A percentile compares a stretch with the other conserved stretches of the same genome.
Evolutionary conservation across 2,797 vertebrate genomes (phyloP).

Genomic region (Neostethus bicornis): DNA sequence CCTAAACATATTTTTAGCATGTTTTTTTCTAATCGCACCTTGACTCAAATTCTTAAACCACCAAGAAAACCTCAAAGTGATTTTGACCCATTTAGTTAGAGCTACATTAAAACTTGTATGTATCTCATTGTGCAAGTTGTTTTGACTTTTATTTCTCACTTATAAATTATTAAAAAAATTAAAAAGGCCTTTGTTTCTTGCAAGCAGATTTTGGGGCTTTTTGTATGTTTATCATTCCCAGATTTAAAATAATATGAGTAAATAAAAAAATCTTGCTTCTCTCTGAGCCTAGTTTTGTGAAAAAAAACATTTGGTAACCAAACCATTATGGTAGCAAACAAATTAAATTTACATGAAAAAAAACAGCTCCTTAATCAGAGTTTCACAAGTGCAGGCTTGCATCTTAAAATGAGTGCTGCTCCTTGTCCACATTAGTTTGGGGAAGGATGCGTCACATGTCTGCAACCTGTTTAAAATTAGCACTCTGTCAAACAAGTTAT

Average conservation of each 20-base stretch:
- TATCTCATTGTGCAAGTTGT: too few relatives aligned
- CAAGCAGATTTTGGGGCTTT: conserved; percentile 1
- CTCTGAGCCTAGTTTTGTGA: background rate
- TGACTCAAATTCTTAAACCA: too few relatives aligned
- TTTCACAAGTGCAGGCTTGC: conserved; percentile 1
- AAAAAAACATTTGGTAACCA: background rate
- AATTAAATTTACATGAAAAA: background rate
- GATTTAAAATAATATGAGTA: background rate
- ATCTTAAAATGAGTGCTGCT: conserved; percentile 12
- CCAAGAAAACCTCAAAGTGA: too few relatives aligned
- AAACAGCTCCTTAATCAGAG: background rate
- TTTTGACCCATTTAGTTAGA: too few relatives aligned
- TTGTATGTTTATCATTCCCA: background rate
- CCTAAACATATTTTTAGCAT: too few relatives aligned
- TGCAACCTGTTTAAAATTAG: conserved; percentile 29
- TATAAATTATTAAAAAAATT: too few relatives aligned
- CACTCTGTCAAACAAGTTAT: conserved; percentile 8
- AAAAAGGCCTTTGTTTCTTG: background rate
- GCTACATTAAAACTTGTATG: too few relatives aligned
- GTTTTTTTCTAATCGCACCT: too few relatives aligned
- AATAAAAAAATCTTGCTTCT: background rate
- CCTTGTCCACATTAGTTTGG: conserved; percentile 12
- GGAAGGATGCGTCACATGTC: conserved; percentile 42
- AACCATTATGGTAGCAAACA: background rate
- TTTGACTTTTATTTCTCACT: too few relatives aligned